Evolutionary conservation across 64 coral and sea anemone genomes (phyloP), one percentile per base, ranked within the genome.

Genomic region (Hydrozoanthus tunicans): DNA sequence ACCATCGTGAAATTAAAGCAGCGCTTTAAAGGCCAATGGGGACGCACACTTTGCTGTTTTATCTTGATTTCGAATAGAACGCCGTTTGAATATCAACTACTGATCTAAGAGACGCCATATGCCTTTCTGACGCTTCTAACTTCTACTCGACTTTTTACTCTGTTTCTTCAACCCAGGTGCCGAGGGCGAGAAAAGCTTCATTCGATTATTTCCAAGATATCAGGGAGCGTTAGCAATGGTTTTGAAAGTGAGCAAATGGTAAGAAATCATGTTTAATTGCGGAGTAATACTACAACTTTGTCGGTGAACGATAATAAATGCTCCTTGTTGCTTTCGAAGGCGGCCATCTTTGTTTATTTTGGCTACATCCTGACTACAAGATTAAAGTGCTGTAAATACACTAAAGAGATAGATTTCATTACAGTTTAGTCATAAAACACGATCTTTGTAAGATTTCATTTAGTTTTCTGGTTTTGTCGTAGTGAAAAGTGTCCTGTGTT

Each of bases 171-270:
- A 70, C 78, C 70, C 67, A 93, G 92, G 89, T 93, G 77, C 72
- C 81, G 93, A 78, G 80, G 93, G 54, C 82, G 95, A 91, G 78
- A 94, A 58, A 97, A 97, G 62, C 95, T 97, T 59, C 95, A 97
- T 53, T 94, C 95, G 26, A 97, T 97, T 62, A 97, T 97, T 86
- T 97, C 95, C 78, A 94, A 94, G 81, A 97, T 97, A 27, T 76
- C 95, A 9, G 95, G 92, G 70, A 58, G 86, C 86, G 92, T 84
- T 69, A 90, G 86, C 75, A 81, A 93, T 93, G 92, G 92, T 90
- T 23, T 90, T 59, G 77, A 90, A 73, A 55, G 27, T 9, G 60
- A 93, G 24, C 62, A 89, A 90, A 93, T 93, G 91, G 81, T 84
- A 88, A 77, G 82, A 79, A 59, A 27, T 93, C 10, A 6, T 51